Base-by-base conservation (phyloP, 2,888 invertebrate species). In the Lypha dubia region DNA sequence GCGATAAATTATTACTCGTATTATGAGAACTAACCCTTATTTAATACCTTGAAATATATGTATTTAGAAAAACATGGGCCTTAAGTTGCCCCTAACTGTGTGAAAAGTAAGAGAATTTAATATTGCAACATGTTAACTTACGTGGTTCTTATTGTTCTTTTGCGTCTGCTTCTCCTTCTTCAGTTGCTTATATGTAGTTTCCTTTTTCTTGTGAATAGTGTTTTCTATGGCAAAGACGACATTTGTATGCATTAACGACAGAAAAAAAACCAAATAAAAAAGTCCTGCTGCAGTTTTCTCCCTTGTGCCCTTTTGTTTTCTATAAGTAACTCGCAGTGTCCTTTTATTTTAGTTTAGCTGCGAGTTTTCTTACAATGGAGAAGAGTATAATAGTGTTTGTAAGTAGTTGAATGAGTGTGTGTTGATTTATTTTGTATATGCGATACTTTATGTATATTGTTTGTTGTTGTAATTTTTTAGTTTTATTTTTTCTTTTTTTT, bases 101-200 rank as follows among this genome's bases (percentile, higher is more conserved):
- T 58, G 79, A 65, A 56, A 17, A 49, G 28, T 13, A n/a, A 53
- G 63, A 71, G 63, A 44, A 70, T 82, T 75, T 28, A 63, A 75
- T 70, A 63, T 82, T 76, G 81, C 75, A 82, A 82, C 81, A 82
- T 71, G 56, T 82, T 76, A 70, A 82, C 75, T 82, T 76, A 82
- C 81, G 38, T 76, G 75, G 35, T 74, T 73, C 49, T 49, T 44
- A n/a, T 49, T 49, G 49, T 49, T 49, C 20, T 17, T 51, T 3
- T 56, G 38, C 22, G 24, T 49, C 35, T 56, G 32, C 4, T 17
- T 70, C 32, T 32, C 44, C 5, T 56, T 49, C 22, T 35, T 58
- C 35, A 65, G 46, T 58, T 76, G 56, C 81, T 70, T 75, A 49
- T 75, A 38, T 11, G 38, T 13, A 70, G 70, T 70, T 76, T 82